Conservation (phyloP, 53 echinoderm and acorn worm species). For the Mesocentrotus franciscanus region DNA sequence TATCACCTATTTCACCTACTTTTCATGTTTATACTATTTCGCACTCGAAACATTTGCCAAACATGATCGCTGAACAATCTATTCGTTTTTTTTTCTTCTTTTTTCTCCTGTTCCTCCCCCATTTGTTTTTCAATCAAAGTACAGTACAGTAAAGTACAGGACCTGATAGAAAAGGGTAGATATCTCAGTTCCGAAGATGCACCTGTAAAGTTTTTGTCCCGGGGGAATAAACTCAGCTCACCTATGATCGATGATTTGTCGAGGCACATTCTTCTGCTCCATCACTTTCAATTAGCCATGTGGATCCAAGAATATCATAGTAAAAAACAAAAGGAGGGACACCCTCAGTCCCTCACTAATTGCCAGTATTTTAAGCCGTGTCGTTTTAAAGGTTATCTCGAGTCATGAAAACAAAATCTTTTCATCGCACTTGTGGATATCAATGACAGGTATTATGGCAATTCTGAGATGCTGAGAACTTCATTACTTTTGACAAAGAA, state of each 20-base stretch:
- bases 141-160: no score
- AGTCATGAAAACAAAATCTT: background rate
- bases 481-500: no score
- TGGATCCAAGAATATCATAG: background rate
- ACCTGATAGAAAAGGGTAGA: background rate
- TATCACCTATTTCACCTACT: no score
- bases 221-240: slow-evolving; percentile 38
- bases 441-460: no score
- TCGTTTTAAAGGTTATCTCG: background rate
- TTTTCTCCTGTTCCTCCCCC: background rate
- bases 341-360: background rate
- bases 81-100: background rate
- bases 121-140: background rate
- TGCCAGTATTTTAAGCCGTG: background rate
- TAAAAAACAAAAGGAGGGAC: background rate
- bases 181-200: background rate
- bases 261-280: background rate
- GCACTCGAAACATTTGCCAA: no score
- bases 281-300: background rate
- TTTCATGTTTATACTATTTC: no score
- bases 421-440: no score
- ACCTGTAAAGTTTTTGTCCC: background rate
- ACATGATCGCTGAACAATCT: background rate
- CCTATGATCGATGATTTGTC: background rate
- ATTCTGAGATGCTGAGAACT: no score